These are phyloP conservation scores for Plusia festucae DNA, from an alignment of 2,888 invertebrate genomes.

Conservation along the genomic window DNA sequence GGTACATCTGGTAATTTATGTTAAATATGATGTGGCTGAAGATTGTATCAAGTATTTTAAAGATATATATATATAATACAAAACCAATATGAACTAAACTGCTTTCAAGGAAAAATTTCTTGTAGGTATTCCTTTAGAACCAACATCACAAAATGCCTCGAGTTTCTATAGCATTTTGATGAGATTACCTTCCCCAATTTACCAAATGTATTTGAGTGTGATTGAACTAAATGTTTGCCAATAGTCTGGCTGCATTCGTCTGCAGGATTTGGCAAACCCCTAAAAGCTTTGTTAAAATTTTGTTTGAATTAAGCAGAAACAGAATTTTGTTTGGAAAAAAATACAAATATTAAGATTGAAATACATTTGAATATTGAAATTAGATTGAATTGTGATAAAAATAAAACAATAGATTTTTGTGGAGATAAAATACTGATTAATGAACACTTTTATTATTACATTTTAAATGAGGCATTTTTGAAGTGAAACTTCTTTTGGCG, in stretches of 20 bases:
- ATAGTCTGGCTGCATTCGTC: slow-evolving; percentile 55
- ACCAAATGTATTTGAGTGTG: slow-evolving; percentile 43
- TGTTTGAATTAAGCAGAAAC: slow-evolving; percentile 30
- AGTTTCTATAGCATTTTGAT: slow-evolving; percentile 20
- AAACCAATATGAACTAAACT: neutral
- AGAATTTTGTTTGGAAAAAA: slow-evolving; percentile 36
- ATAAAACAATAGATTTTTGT: too few species aligned
- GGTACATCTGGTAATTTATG: too few species aligned
- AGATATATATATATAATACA: neutral
- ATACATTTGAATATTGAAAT: slow-evolving; percentile 17
- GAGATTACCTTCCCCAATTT: slow-evolving; percentile 33
- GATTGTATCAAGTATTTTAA: too few species aligned
- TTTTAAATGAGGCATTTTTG: too few species aligned
- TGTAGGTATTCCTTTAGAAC: neutral
- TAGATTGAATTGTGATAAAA: neutral
- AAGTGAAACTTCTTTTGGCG: too few species aligned
- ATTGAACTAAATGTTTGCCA: slow-evolving; percentile 60
- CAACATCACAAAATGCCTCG: neutral
- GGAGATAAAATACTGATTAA: too few species aligned
- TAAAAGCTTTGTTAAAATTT: slow-evolving; percentile 57
- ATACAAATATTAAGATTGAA: slow-evolving; percentile 26
- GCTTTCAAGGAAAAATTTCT: neutral
- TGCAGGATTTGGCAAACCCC: slow-evolving; percentile 53
- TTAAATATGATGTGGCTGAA: too few species aligned
- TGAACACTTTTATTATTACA: too few species aligned